Percentiles rank a stretch among this genome's conserved stretches.
phyloP scores from a whole-genome alignment of 2,888 invertebrate species.

The Sphaeridia pumilis region DNA sequence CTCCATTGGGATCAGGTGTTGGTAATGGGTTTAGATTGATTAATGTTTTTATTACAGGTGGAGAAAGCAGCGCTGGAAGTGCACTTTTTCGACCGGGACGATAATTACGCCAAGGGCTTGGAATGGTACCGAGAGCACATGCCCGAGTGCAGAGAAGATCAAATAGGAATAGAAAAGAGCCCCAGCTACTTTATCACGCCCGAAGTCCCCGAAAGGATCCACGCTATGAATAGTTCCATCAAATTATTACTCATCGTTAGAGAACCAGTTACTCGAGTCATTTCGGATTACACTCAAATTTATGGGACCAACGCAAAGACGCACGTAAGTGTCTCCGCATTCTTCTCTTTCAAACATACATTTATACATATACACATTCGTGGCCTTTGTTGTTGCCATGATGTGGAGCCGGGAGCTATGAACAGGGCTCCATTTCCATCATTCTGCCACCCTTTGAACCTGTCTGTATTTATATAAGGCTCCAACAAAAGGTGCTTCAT shows the following conservation, averaged over 20 bases:
- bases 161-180: conserved; percentile 93
- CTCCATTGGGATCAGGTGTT: no score
- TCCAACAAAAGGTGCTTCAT: no score
- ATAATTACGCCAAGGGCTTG: conserved; percentile 78
- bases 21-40: no score
- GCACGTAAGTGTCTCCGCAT: conserved; percentile 6
- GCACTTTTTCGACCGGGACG: conserved; percentile 92
- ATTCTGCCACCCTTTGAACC: no score
- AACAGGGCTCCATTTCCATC: no score
- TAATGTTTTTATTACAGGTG: conserved; percentile 52
- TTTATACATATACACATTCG: neutral
- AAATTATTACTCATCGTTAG: conserved; percentile 84
- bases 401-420: no score
- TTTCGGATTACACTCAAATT: conserved; percentile 93
- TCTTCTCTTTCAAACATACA: neutral
- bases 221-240: conserved; percentile 85
- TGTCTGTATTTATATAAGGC: no score
- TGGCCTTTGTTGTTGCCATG: no score
- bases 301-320: conserved; percentile 37
- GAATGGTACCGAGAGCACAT: conserved; percentile 93
- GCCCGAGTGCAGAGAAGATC: conserved; percentile 83
- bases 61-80: conserved; percentile 89
- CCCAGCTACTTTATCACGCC: conserved; percentile 95
- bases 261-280: conserved; percentile 88
- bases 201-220: conserved; percentile 85